A percentile compares a stretch with the other conserved stretches of the same genome.
Conservation (phyloP, 2,797 vertebrate species). For the Anableps anableps region DNA sequence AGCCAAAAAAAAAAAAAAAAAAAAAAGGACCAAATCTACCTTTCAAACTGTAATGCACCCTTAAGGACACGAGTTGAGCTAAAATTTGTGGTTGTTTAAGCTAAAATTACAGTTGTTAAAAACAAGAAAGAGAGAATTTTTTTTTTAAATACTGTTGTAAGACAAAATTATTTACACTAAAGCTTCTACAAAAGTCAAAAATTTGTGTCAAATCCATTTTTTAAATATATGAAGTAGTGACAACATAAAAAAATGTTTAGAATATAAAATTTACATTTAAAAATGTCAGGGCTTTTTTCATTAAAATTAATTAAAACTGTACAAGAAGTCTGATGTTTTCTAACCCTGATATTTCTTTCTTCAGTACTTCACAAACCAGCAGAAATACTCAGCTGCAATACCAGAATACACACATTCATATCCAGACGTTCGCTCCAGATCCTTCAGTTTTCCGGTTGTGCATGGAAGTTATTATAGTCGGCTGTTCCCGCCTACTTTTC, state of each 20-base stretch:
- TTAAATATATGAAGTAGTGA: neutral
- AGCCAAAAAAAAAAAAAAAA: neutral
- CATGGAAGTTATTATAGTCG: constrained; percentile 44
- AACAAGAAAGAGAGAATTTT: too few relatives aligned
- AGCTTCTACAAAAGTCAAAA: neutral
- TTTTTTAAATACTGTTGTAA: too few relatives aligned
- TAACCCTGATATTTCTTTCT: neutral
- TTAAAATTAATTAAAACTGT: neutral
- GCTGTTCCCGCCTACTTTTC: constrained; percentile 48
- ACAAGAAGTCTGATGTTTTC: neutral
- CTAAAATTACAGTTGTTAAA: neutral
- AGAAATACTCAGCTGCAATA: neutral
- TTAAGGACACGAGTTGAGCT: too few relatives aligned
- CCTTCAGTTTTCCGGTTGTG: neutral
- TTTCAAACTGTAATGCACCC: too few relatives aligned
- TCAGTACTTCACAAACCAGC: neutral
- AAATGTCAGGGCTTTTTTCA: neutral
- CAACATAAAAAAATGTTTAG: neutral
- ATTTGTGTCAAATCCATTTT: neutral
- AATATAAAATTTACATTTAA: neutral
- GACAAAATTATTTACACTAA: neutral
- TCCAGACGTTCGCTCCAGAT: neutral
- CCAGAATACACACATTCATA: neutral
- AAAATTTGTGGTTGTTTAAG: neutral
- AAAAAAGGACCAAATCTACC: too few relatives aligned